Base-by-base conservation (phyloP, 1,140 invertebrate species). In the Phymastichus coffea region DNA sequence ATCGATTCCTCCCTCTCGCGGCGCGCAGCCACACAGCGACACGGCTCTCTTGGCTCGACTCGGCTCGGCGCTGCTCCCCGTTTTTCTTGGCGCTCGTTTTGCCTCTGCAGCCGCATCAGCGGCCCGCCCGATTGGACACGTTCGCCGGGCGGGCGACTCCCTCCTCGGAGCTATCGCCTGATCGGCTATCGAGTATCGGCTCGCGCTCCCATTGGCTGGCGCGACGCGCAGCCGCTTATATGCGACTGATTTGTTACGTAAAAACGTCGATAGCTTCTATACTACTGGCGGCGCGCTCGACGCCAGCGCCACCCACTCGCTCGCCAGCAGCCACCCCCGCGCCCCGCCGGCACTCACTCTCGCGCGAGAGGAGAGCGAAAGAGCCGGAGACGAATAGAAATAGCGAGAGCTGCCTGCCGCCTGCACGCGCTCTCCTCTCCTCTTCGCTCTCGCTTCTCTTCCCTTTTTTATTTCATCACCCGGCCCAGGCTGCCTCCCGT, bases 261-360 rank as follows among this genome's bases (percentile, higher is more conserved):
- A 80, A 80, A 80, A 80, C 77, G 78, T 80, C 78, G 77, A 80
- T 80, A 80, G 73, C 72, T 74, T 75, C 73, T 77, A 77, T 78
- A 77, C 69, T 66, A 65, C 67, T 68, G 69, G 66, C 67, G 64
- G 66, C 66, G 63, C 69, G n/a, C n/a, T n/a, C 55, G 41, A 59
- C 62, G 54, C 69, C 71, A 67, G 66, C 68, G 70, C 68, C 67
- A 68, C 71, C 70, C 63, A 66, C 20, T 26, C 57, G 56, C 57
- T 59, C 61, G 52, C 47, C 63, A 55, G 59, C 46, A 56, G 61
- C 30, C 54, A 54, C 17, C 40, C 58, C 25, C 40, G 22, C 25
- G 3, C 55, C 46, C 17, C 38, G 30, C 41, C 30, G n/a, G n/a
- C n/a, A n/a, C n/a, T n/a, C n/a, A n/a, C n/a, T n/a, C n/a, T n/a